Evolutionary conservation across 2,113 vertebrate genomes (phyloP).

Genomic region (Pipra filicauda): DNA sequence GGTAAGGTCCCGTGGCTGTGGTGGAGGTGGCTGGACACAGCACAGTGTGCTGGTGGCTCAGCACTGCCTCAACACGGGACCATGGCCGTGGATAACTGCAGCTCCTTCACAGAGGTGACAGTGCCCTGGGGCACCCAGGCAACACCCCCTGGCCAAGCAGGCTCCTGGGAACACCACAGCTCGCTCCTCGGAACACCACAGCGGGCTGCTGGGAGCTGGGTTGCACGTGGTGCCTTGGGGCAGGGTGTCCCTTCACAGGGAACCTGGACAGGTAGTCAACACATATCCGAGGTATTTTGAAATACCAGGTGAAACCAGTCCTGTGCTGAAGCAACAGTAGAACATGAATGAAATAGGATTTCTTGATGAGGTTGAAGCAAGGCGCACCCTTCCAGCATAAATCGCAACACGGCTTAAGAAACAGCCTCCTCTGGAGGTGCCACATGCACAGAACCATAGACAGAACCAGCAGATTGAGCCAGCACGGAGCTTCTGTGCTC

Average conservation of each 20-base stretch:
- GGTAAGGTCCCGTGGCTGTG: background rate
- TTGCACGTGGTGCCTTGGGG: accelerated
- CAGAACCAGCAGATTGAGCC: background rate
- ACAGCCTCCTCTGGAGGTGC: background rate
- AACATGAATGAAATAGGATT: background rate
- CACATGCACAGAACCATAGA: too few relatives aligned
- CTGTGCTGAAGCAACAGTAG: background rate
- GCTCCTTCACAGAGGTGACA: background rate
- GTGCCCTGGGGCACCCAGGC: background rate
- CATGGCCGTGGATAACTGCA: accelerated
- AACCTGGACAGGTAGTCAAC: background rate
- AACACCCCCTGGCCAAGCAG: background rate
- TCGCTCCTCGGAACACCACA: background rate
- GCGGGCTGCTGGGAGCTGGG: accelerated
- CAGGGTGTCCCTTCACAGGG: background rate
- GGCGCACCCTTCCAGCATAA: background rate
- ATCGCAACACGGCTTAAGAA: background rate
- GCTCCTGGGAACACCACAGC: accelerated
- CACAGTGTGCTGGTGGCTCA: accelerated
- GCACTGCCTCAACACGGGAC: accelerated
- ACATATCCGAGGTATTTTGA: background rate
- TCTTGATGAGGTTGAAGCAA: background rate
- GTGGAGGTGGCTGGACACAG: background rate
- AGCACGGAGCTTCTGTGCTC: accelerated
- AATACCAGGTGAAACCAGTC: background rate